Base-by-base conservation (phyloP, 2,888 invertebrate genomes). In the Dasysyrphus albostriatus region DNA sequence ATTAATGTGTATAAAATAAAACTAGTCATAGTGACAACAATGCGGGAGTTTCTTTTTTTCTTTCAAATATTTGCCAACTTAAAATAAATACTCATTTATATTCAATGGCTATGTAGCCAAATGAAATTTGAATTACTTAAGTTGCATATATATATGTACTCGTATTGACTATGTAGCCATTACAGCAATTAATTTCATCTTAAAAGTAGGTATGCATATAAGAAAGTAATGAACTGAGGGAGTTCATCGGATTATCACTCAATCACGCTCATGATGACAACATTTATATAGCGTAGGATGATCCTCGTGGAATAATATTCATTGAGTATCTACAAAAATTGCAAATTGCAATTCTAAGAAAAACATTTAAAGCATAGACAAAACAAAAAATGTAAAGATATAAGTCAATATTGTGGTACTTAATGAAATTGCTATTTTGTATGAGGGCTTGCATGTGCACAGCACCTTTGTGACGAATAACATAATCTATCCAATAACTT, bases 401-500 rank as follows among this genome's bases (percentile, higher is more conserved):
- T 0, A 94, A 91, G 89, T 94, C 94, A 9, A 94, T 19, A 91
- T 93, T 93, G 61, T 89, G 91, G 77, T 92, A 93, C 6, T 92
- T 92, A n/a, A 93, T 77, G 90, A 93, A 92, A 77, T 90, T 93
- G 29, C 94, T 88, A 9, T 93, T 89, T 19, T 92, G 88, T 0
- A 92, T 92, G 8, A 93, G 93, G 89, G 93, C 93, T 74, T 93
- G 93, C 84, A 94, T 91, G 79, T 92, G 93, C 7, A 90, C 88
- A 0, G 94, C 94, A 6, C 94, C 94, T 32, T 93, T 93, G 89
- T 94, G 90, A 24, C 94, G 92, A 2, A 94, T 92, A 0, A 94
- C 93, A 89, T 94, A 94, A 88, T 94, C 94, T 39, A 94, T 91
- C 94, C 94, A 94, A 89, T 90, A 94, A 87, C 93, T 91, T 0